These are phyloP conservation scores for Callyntrura sp. DNA, from an alignment of 2,888 invertebrate genomes.

Conservation along the genomic window DNA sequence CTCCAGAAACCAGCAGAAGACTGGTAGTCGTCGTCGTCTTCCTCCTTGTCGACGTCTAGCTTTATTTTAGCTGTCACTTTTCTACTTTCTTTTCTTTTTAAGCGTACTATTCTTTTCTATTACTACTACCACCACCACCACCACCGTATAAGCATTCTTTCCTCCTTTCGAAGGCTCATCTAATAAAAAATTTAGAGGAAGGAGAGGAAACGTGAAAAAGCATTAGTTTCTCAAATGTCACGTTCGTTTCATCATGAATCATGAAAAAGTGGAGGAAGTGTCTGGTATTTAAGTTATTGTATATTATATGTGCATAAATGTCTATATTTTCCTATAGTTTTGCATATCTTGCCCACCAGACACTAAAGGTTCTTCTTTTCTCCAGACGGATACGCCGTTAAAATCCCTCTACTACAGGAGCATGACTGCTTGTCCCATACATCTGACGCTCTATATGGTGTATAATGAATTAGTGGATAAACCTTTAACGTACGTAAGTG, in stretches of 20 bases:
- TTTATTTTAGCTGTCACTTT: constrained; percentile 40
- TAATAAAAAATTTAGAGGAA: constrained; percentile 78
- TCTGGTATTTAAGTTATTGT: too few species aligned
- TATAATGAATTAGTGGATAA: constrained; percentile 44
- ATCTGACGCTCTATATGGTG: constrained; percentile 6
- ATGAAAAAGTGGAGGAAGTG: constrained; percentile 20
- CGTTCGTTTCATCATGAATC: constrained; percentile 78
- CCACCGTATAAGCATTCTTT: too few species aligned
- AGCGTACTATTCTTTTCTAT: neutral
- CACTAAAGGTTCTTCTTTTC: too few species aligned
- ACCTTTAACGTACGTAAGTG: neutral
- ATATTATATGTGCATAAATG: too few species aligned
- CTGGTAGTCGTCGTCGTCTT: neutral
- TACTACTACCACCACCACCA: neutral
- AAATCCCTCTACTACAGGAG: neutral
- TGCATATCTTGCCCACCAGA: too few species aligned
- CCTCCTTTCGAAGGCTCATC: constrained; percentile 56
- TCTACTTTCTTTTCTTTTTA: too few species aligned
- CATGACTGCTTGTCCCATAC: neutral
- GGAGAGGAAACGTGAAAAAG: constrained; percentile 77
- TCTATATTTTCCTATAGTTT: too few species aligned
- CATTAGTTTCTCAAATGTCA: constrained; percentile 83
- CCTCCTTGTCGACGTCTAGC: constrained; percentile 22
- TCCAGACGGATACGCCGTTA: too few species aligned
- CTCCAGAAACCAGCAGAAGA: too few species aligned